These are phyloP conservation scores for Erpornis zantholeuca DNA, from an alignment of 2,113 vertebrate species.

Conservation along the genomic window DNA sequence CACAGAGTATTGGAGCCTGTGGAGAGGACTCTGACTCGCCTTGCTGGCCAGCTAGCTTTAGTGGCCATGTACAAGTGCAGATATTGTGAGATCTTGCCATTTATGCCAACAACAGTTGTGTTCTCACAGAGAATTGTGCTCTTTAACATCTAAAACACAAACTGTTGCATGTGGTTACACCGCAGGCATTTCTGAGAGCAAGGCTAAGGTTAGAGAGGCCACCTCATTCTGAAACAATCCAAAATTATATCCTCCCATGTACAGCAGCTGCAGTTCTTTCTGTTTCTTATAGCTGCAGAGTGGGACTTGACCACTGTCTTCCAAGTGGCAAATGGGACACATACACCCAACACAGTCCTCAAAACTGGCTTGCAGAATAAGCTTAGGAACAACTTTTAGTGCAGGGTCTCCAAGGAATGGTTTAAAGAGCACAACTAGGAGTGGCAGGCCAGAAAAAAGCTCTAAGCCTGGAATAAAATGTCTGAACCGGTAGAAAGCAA, in stretches of 20 bases:
- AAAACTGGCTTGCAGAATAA: accelerated
- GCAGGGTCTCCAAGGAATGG: background rate
- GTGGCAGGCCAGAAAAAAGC: background rate
- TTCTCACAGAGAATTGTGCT: background rate
- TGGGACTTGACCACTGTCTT: background rate
- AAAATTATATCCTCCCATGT: background rate
- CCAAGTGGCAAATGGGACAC: background rate
- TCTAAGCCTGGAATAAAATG: background rate
- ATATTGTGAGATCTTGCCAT: background rate
- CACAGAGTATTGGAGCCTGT: background rate
- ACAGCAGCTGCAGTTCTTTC: background rate
- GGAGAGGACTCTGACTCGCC: background rate
- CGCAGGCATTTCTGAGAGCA: background rate
- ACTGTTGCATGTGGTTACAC: background rate
- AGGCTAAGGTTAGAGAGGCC: constrained; percentile 6
- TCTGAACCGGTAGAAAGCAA: background rate
- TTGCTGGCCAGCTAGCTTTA: background rate
- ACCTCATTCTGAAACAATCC: constrained; percentile 6
- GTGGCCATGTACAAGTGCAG: background rate
- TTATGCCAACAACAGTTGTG: background rate
- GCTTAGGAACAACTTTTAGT: background rate
- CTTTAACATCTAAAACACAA: background rate
- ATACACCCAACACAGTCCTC: background rate
- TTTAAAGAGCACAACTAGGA: background rate
- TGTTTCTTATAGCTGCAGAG: background rate